These are phyloP conservation scores for Xanthia icteritia DNA, from an alignment of 2,888 invertebrate species.

Conservation along the genomic window DNA sequence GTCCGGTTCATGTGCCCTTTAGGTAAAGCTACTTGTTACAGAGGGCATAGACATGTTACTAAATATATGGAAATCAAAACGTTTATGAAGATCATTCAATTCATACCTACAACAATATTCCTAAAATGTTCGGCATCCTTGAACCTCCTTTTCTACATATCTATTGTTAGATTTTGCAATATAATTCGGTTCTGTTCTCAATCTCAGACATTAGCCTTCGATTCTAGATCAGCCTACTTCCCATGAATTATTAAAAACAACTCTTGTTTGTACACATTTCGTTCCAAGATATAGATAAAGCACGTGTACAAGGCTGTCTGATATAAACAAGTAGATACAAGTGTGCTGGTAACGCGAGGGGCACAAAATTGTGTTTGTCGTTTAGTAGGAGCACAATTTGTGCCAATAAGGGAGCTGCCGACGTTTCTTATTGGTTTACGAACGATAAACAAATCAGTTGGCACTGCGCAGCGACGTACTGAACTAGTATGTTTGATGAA, in stretches of 20 bases:
- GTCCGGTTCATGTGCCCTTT: slow-evolving; percentile 30
- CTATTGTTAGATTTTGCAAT: background rate
- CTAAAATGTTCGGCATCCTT: background rate
- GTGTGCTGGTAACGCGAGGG: slow-evolving; percentile 50
- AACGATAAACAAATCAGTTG: slow-evolving; percentile 63
- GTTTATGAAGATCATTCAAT: background rate
- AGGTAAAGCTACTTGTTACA: slow-evolving; percentile 1
- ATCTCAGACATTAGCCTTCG: slow-evolving; percentile 15
- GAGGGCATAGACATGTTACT: background rate
- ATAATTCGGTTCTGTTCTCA: background rate
- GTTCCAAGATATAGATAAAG: slow-evolving; percentile 58
- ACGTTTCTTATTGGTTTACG: slow-evolving; percentile 56
- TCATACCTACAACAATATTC: background rate
- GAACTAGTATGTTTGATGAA: slow-evolving; percentile 53
- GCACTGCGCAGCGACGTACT: too few relatives aligned
- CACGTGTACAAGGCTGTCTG: slow-evolving; percentile 57
- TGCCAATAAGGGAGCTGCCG: slow-evolving; percentile 56
- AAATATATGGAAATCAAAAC: background rate
- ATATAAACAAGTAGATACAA: slow-evolving; percentile 54
- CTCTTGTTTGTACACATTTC: slow-evolving; percentile 37
- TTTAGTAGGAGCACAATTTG: slow-evolving; percentile 60
- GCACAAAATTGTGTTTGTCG: slow-evolving; percentile 62
- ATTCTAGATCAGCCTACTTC: slow-evolving; percentile 42
- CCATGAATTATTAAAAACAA: slow-evolving; percentile 44
- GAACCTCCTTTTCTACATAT: too few relatives aligned